These are phyloP conservation scores for Polypedilum pembai DNA, from an alignment of 1,140 invertebrate species.

Conservation along the genomic window DNA sequence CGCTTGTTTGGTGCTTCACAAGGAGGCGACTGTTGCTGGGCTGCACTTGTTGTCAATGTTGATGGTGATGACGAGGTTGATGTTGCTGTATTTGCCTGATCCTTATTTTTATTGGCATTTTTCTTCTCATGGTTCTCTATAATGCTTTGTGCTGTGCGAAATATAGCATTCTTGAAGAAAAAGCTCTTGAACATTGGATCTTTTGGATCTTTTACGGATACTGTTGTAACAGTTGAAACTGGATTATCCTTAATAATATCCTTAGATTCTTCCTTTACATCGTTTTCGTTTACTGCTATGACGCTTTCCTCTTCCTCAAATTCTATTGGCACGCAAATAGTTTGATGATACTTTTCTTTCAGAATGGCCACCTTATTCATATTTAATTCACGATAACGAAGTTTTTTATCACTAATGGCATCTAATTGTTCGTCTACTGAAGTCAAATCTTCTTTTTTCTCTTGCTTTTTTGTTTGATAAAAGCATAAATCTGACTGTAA, in stretches of 20 bases:
- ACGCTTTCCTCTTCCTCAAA: slow-evolving; percentile 28
- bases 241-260: not conserved
- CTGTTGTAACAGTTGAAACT: slow-evolving; percentile 34
- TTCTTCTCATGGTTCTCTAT: slow-evolving; percentile 44
- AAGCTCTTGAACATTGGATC: slow-evolving; percentile 41
- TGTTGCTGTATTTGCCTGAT: slow-evolving; percentile 25
- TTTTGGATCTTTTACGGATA: slow-evolving; percentile 33
- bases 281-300: not conserved
- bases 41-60: not conserved
- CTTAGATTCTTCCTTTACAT: not conserved
- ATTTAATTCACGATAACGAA: slow-evolving; percentile 42
- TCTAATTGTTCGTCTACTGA: slow-evolving; percentile 30
- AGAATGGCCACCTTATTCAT: slow-evolving; percentile 40
- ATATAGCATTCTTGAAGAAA: slow-evolving; percentile 44
- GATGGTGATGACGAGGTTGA: not conserved
- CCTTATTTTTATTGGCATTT: slow-evolving; percentile 41
- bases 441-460: not conserved
- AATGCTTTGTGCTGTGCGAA: slow-evolving; percentile 43
- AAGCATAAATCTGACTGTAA: slow-evolving; percentile 40
- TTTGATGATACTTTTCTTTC: slow-evolving; percentile 32
- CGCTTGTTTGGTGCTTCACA: not conserved
- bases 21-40: not conserved
- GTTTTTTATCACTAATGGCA: slow-evolving; percentile 30
- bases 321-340: slow-evolving; percentile 30
- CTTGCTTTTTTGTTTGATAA: slow-evolving; percentile 33